Base-by-base conservation (phyloP, 2,113 vertebrate species). In the Motacilla alba region DNA sequence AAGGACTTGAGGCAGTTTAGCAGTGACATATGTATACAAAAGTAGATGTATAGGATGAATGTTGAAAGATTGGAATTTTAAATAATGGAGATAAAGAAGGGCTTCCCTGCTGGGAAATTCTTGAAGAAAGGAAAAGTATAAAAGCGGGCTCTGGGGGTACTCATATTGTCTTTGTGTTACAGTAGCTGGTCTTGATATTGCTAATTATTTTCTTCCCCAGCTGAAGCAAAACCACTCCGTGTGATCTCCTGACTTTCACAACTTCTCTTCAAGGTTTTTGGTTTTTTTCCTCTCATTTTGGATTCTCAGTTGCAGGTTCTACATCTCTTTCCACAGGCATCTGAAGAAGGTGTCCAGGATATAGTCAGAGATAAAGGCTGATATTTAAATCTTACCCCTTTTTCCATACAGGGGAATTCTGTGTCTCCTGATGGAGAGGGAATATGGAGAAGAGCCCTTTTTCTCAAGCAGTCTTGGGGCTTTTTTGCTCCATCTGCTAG, bases 301-400 rank as follows among this genome's bases (percentile, higher is more conserved):
- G 39, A 84, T 94, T 90, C 68, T 94, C 49, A 60, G 7, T 78
- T 96, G 92, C 86, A 94, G 80, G 41, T 90, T 70, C 47, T 78
- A 53, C 20, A 83, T 18, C 13, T 68, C 64, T 77, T 70, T 90
- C 86, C 76, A 81, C 79, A 91, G 82, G 79, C 3, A 1, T 60
- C 73, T 93, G 63, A 86, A 77, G 75, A 80, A 78, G 10, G 17
- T 64, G 23, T 62, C 70, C 64, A 74, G 55, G 41, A 82, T 64
- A n/a, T 8, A 90, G 56, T n/a, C 50, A 66, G 55, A 88, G 37
- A 89, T 1, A 66, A 47, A 83, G 43, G 41, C 59, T 73, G 26
- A 46, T 75, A 58, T 4, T 79, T 67, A 67, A 79, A 70, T 83
- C 78, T 66, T 67, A 73, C 9, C 30, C 35, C 7, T 80, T 84